Base-by-base conservation (phyloP, 2,113 vertebrate species). In the Menura novaehollandiae region DNA sequence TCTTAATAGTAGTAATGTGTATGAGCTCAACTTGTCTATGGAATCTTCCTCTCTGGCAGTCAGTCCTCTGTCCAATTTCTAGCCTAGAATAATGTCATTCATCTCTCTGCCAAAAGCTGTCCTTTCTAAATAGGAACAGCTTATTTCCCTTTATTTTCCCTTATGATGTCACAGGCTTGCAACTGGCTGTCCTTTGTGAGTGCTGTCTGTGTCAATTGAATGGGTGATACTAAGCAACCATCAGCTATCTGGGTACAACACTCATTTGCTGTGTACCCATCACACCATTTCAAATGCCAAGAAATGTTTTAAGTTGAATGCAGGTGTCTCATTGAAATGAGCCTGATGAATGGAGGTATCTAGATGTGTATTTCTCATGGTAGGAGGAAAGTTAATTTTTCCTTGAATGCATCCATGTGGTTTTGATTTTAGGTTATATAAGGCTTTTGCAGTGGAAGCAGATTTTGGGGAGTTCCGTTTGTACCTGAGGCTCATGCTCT, bases 401-500 rank as follows among this genome's bases (percentile, higher is more conserved):
- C 27, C n/a, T n/a, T n/a, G 27, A 46, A 77, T 53, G 27, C 23
- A 77, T 55, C 41, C 21, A 18, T 51, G 23, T 55, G 24, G 1
- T 27, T 76, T 23, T 56, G 2, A 72, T 91, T 75, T 74, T 91
- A 98, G 98, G 69, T 95, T 98, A 30, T 98, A 98, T 81, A 98
- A 97, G 56, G 79, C 89, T 58, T 86, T 98, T 95, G 96, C 97
- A 5, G 59, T 49, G 47, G 97, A 98, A 88, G 97, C 97, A 96
- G 97, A 97, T 79, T 98, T 98, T 59, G 97, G 95, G 60, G 97
- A 98, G 51, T 98, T 97, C 94, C 98, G 98, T 89, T 93, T 98
- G 49, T 94, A 98, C 51, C 72, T 98, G 97, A 97, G 98, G 47
- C 97, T 98, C 2, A 43, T 97, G 84, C 95, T 89, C 80, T 98